Conservation (phyloP, 2,113 vertebrate genomes). For the Dicentrarchus labrax region DNA sequence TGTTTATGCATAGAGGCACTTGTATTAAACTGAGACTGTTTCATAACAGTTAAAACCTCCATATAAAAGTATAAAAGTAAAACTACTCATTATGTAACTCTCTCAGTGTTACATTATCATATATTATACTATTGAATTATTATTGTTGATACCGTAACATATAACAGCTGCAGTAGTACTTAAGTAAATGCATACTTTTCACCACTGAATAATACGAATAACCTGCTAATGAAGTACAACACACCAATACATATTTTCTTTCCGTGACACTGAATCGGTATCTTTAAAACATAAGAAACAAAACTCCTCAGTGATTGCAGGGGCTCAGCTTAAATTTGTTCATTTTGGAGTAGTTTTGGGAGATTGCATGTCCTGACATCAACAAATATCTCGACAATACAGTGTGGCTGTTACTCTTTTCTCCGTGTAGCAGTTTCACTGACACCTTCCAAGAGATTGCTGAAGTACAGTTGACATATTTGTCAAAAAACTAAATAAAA, state of each 20-base stretch:
- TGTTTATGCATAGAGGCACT: no score
- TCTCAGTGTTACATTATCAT: neutral
- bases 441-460: conserved; percentile 45
- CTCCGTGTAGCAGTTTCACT: conserved; percentile 27
- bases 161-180: neutral
- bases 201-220: neutral
- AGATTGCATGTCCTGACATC: conserved; percentile 20
- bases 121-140: neutral
- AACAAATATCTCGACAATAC: conserved; percentile 12
- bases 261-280: neutral
- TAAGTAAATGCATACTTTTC: no score
- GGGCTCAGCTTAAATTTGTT: neutral
- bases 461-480: conserved; percentile 37
- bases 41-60: no score
- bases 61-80: neutral
- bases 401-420: conserved; percentile 23
- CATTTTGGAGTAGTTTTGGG: neutral
- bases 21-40: no score
- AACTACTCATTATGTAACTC: neutral
- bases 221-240: neutral
- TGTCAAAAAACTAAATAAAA: conserved; percentile 19
- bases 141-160: neutral
- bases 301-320: neutral
- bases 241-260: neutral
- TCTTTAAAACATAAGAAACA: neutral